A percentile compares a stretch with the other conserved stretches of the same genome.
phyloP scores from a whole-genome alignment of 2,113 vertebrate species.

The Budorcas taxicolor region DNA sequence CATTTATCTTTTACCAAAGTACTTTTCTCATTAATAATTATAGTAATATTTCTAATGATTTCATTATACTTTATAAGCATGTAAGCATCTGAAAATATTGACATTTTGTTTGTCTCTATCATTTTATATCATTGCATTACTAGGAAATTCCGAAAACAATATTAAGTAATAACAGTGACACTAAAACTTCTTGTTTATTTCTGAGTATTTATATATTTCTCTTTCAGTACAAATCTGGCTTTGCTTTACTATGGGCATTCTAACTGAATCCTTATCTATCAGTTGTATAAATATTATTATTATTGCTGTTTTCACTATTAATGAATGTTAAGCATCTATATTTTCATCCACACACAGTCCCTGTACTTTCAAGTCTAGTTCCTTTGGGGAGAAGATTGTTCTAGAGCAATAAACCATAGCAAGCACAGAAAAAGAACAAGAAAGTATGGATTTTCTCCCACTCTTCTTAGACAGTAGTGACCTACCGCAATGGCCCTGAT shows the following conservation, averaged over 20 bases:
- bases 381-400: neutral
- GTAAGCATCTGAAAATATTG: neutral
- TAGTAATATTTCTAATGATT: neutral
- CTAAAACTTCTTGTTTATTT: neutral
- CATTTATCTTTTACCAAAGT: neutral
- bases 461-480: neutral
- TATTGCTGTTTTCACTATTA: neutral
- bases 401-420: neutral
- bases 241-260: neutral
- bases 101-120: neutral
- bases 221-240: neutral
- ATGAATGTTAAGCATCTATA: neutral
- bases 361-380: neutral
- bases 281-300: too few species aligned
- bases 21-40: neutral
- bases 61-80: neutral
- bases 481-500: slow-evolving; percentile 79
- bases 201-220: neutral
- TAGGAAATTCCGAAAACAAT: neutral
- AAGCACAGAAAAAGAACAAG: neutral
- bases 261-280: neutral
- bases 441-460: neutral
- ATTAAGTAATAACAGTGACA: neutral
- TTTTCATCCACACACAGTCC: neutral
- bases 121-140: neutral